Evolutionary conservation across 2,888 invertebrate species (phyloP).

Genomic region (Pelosia muscerda): DNA sequence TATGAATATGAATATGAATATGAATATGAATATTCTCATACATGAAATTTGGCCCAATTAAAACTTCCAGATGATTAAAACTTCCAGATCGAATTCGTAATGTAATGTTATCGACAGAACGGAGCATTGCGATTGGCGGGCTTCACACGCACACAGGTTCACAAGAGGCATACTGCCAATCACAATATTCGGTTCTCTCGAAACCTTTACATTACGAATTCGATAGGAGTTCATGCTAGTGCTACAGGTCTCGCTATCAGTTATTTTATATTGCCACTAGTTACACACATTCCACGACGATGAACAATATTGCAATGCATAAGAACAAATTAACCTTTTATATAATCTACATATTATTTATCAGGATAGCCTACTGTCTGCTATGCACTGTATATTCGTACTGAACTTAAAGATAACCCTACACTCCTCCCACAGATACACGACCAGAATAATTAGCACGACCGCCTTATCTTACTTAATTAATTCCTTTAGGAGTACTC

Average conservation of each 20-base stretch:
- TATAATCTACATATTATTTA: conserved; percentile 47
- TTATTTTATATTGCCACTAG: not conserved
- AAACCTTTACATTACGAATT: no score
- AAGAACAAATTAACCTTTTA: conserved; percentile 64
- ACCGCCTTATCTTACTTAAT: conserved; percentile 73
- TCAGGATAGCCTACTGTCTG: conserved; percentile 30
- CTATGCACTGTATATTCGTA: conserved; percentile 29
- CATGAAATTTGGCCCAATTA: no score
- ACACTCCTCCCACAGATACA: conserved; percentile 43
- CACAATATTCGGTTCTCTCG: no score
- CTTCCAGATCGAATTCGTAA: no score
- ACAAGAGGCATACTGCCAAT: no score
- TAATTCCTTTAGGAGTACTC: conserved; percentile 63
- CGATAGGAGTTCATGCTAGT: no score
- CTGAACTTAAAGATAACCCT: conserved; percentile 54
- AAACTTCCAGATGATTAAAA: no score
- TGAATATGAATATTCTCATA: no score
- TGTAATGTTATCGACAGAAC: no score
- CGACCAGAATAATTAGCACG: conserved; percentile 73
- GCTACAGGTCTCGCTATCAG: not conserved
- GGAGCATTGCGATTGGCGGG: no score
- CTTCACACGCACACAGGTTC: no score
- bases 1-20: no score
- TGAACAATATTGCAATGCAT: conserved; percentile 24
- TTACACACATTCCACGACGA: conserved; percentile 5